Evolutionary conservation across 2,797 vertebrate species (phyloP).

Genomic region (Lacerta agilis): DNA sequence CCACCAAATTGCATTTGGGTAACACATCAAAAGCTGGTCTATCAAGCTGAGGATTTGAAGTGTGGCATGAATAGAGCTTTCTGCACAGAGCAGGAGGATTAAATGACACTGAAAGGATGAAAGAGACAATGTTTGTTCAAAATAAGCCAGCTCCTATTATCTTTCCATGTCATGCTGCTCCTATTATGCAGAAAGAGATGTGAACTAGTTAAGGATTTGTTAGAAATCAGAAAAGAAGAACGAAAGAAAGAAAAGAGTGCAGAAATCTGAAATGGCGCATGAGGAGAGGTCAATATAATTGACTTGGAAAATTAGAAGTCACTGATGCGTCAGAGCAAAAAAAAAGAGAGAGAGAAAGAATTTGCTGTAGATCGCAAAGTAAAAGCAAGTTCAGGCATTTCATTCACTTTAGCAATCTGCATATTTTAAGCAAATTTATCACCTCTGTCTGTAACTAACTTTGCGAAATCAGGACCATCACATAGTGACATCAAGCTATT

Average conservation of each 20-base stretch:
- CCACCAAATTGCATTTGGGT: neutral
- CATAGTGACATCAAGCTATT: neutral
- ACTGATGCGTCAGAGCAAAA: no score
- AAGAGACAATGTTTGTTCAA: slow-evolving; percentile 21
- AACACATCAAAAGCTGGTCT: neutral
- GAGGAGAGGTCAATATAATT: neutral
- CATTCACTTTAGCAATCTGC: neutral
- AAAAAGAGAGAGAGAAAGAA: neutral
- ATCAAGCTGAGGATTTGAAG: slow-evolving; percentile 24
- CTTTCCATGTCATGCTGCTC: slow-evolving; percentile 12
- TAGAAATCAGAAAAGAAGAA: neutral
- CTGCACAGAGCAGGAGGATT: no score
- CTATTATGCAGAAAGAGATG: neutral
- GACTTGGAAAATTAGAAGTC: neutral
- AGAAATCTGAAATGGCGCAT: neutral
- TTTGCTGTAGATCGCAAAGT: neutral
- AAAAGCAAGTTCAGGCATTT: neutral
- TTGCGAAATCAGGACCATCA: neutral
- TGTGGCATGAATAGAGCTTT: neutral
- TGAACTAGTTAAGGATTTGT: neutral
- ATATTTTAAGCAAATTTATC: neutral
- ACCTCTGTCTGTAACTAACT: neutral
- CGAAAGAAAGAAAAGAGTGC: neutral
- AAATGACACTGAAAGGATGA: neutral
- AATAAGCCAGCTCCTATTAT: neutral